Percentiles rank a stretch among this genome's conserved stretches.
Conservation (phyloP, 2,113 vertebrate species). For the Perca fluviatilis region DNA sequence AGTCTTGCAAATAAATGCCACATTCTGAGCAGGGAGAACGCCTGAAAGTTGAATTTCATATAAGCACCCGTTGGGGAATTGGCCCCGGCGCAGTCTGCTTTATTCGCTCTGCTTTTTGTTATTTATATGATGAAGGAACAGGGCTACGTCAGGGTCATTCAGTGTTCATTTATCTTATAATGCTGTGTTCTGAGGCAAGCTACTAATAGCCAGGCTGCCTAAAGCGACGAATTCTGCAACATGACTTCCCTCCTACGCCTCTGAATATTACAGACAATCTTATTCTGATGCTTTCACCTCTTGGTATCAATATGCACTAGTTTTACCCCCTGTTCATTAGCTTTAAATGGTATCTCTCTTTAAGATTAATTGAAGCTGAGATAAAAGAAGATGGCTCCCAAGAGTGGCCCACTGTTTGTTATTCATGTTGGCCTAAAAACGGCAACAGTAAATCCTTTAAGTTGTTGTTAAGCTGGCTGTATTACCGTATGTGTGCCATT, state of each 20-base stretch:
- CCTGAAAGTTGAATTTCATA: slow-evolving; percentile 88
- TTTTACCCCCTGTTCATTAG: slow-evolving; percentile 79
- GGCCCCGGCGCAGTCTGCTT: slow-evolving; percentile 73
- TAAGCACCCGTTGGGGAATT: slow-evolving; percentile 90
- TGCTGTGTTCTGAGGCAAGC: slow-evolving; percentile 58
- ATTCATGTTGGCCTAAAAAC: slow-evolving; percentile 84
- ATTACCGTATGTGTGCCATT: slow-evolving; percentile 89
- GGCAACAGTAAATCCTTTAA: slow-evolving; percentile 86
- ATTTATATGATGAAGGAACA: slow-evolving; percentile 91
- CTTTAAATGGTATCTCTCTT: slow-evolving; percentile 83
- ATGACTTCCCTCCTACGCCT: slow-evolving; percentile 38
- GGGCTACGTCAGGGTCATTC: slow-evolving; percentile 76
- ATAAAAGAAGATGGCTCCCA: slow-evolving; percentile 83
- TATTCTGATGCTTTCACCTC: slow-evolving; percentile 53
- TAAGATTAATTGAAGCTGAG: slow-evolving; percentile 85
- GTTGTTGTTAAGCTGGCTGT: slow-evolving; percentile 85
- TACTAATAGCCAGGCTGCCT: slow-evolving; percentile 40
- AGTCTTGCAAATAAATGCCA: slow-evolving; percentile 88
- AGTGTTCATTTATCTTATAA: slow-evolving; percentile 80
- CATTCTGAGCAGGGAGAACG: slow-evolving; percentile 78
- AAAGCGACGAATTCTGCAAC: slow-evolving; percentile 19
- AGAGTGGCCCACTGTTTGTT: slow-evolving; percentile 82
- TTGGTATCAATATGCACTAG: slow-evolving; percentile 69
- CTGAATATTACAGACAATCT: slow-evolving; percentile 55
- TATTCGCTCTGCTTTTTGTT: slow-evolving; percentile 88